Percentiles rank a stretch among this genome's conserved stretches.
These are phyloP conservation scores for Montipora cactus DNA, from an alignment of 64 coral and sea anemone genomes.

Conservation along the genomic window DNA sequence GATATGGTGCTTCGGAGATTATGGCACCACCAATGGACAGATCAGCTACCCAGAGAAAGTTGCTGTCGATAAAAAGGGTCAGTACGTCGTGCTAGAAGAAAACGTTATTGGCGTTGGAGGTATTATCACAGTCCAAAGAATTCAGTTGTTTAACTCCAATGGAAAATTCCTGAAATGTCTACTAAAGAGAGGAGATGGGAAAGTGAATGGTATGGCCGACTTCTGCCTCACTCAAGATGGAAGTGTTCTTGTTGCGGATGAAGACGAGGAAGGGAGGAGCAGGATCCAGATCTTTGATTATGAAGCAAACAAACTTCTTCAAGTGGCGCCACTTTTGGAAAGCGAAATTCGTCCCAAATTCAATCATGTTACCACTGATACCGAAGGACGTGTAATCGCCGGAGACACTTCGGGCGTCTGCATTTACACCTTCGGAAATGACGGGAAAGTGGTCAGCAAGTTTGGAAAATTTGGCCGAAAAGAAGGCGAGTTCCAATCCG, in stretches of 20 bases:
- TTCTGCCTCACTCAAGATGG: conserved; percentile 80
- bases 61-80: conserved; percentile 70
- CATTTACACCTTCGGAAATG: conserved; percentile 50
- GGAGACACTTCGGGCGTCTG: conserved; percentile 31
- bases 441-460: conserved; percentile 46
- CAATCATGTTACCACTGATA: conserved; percentile 41
- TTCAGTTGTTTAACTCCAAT: conserved; percentile 71
- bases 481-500: conserved; percentile 68
- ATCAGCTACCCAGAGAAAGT: conserved; percentile 79
- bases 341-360: conserved; percentile 39
- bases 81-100: conserved; percentile 82
- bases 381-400: conserved; percentile 65
- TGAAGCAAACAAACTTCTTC: conserved; percentile 62
- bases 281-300: conserved; percentile 83
- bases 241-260: conserved; percentile 72
- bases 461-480: conserved; percentile 78
- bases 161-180: conserved; percentile 85
- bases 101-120: conserved; percentile 61
- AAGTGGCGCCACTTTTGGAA: conserved; percentile 39
- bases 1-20: conserved; percentile 91
- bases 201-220: conserved; percentile 80
- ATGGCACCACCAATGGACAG: conserved; percentile 74
- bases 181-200: conserved; percentile 71
- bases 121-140: conserved; percentile 69
- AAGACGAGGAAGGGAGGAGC: conserved; percentile 12